Evolutionary conservation across 92 coral and sea anemone genomes (phyloP).

Genomic region (Zoanthus sociatus): DNA sequence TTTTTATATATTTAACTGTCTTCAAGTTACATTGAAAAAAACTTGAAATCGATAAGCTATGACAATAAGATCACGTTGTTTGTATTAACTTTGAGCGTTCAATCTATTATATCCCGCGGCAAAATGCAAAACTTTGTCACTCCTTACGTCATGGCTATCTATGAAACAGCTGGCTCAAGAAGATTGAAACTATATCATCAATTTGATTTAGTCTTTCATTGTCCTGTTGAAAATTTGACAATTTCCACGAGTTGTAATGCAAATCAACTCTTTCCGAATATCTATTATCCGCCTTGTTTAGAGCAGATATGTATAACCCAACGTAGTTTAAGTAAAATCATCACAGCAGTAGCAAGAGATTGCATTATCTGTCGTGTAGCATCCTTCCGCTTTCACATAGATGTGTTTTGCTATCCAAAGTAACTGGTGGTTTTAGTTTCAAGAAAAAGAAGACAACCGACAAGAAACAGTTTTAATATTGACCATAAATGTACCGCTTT

Average conservation of each 20-base stretch:
- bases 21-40: neutral
- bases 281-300: neutral
- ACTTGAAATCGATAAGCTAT: slow-evolving; percentile 13
- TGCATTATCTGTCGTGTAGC: neutral
- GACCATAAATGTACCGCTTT: neutral
- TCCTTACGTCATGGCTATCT: slow-evolving; percentile 10
- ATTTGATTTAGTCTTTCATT: slow-evolving; percentile 7
- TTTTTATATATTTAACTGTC: neutral
- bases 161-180: slow-evolving; percentile 12
- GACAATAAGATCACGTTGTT: slow-evolving; percentile 6
- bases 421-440: neutral
- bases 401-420: slow-evolving; percentile 30
- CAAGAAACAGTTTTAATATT: neutral
- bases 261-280: neutral
- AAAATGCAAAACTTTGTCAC: slow-evolving; percentile 19
- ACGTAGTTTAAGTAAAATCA: neutral
- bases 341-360: slow-evolving; percentile 36
- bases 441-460: neutral
- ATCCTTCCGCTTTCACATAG: slow-evolving; percentile 30
- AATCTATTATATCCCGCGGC: slow-evolving; percentile 23
- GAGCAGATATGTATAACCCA: neutral
- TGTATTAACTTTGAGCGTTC: neutral
- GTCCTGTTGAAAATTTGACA: slow-evolving; percentile 8
- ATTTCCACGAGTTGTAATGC: neutral
- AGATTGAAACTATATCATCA: slow-evolving; percentile 20